Evolutionary conservation across 2,113 vertebrate species (phyloP), one percentile per base, ranked within the genome.

Genomic region (Tragelaphus imberbis): DNA sequence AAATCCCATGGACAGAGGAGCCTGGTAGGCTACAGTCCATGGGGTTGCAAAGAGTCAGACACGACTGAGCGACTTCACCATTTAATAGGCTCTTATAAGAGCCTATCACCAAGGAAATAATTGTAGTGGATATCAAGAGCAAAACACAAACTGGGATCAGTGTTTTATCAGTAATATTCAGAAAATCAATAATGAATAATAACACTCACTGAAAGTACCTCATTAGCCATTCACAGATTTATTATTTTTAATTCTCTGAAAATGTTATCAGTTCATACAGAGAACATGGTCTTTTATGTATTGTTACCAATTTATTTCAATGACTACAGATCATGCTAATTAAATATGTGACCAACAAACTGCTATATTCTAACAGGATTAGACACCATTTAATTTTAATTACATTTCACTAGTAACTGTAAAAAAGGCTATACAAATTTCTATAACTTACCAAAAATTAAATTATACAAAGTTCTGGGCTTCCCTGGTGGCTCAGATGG

Each of bases 231-330:
- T 81, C 17, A 92, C 8, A 0, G 71, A 61, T 91, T 94, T 89
- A 90, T 79, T 91, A 84, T 77, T 97, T 96, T 80, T 88, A 93
- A 80, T 85, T 88, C 59, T 85, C 86, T 98, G 58, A 96, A 92
- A 94, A 88, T 92, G 5, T 71, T 71, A 93, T 55, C 49, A 87
- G n/a, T 79, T 89, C 49, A 40, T 49, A 61, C 5, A 95, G 7
- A 71, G 30, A 95, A 90, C 19, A 63, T n/a, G 12, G 16, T 89
- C 53, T 86, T 61, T n/a, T 77, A 63, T 21, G 15, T 65, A 90
- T 92, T 84, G 85, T 93, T 92, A 93, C 75, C 87, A 93, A 9
- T 79, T 44, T 94, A 13, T 88, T 65, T 95, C 75, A 92, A 79
- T 71, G 65, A 88, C 44, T 36, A 59, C 36, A 15, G 53, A 85